Percentiles rank a stretch among this genome's conserved stretches.
Conservation (phyloP, 2,888 invertebrate genomes). For the Sinodicranocentrus sp. region DNA sequence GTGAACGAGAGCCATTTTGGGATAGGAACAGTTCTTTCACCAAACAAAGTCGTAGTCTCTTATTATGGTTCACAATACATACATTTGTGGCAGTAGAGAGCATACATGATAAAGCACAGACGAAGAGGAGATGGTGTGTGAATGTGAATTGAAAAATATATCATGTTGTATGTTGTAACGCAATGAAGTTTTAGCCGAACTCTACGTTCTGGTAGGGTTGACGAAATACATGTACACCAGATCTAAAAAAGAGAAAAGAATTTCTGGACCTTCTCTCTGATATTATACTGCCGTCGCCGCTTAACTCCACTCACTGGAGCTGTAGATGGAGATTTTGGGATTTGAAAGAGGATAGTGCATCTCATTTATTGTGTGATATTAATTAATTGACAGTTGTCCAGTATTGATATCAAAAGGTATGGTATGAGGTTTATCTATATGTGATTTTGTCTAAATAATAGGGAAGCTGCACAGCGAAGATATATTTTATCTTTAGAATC, state of each 20-base stretch:
- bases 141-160: constrained; percentile 55
- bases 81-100: constrained; percentile 8
- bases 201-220: constrained; percentile 55
- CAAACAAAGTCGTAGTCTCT: constrained; percentile 34
- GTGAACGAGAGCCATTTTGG: constrained; percentile 66
- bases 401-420: constrained; percentile 52
- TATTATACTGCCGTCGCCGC: constrained; percentile 60
- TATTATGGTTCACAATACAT: constrained; percentile 22
- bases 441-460: not conserved
- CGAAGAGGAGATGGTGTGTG: not conserved
- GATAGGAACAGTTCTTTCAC: constrained; percentile 39
- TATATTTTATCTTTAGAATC: constrained; percentile 47
- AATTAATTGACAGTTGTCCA: constrained; percentile 66
- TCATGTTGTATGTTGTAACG: constrained; percentile 58
- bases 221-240: constrained; percentile 50
- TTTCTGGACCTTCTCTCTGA: constrained; percentile 65
- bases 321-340: constrained; percentile 60
- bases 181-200: constrained; percentile 59
- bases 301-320: constrained; percentile 56
- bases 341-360: constrained; percentile 58
- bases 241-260: constrained; percentile 41
- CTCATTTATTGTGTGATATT: constrained; percentile 65
- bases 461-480: constrained; percentile 7
- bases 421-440: constrained; percentile 11
- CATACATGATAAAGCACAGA: constrained; percentile 7